phyloP scores from a whole-genome alignment of 1,140 invertebrate species.

The Cotesia vestalis region DNA sequence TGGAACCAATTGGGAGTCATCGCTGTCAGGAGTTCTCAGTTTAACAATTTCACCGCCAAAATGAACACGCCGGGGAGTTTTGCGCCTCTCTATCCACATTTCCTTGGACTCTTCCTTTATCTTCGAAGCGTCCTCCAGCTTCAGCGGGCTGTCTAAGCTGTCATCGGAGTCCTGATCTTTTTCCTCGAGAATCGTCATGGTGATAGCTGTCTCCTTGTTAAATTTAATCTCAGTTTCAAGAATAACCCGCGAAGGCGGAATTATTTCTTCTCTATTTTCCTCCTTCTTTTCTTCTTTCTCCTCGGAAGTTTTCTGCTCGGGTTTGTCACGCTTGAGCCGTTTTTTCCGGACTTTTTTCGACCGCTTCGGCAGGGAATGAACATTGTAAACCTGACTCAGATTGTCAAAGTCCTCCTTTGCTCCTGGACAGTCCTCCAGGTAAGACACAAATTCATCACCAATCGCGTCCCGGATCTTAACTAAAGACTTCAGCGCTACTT shows the following conservation, averaged over 20 bases:
- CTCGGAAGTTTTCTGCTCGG: background rate
- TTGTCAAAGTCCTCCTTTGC: constrained; percentile 73
- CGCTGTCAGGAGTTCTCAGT: constrained; percentile 83
- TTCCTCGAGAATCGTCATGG: constrained; percentile 82
- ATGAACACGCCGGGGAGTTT: constrained; percentile 70
- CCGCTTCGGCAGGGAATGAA: constrained; percentile 53
- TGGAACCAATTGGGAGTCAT: constrained; percentile 57
- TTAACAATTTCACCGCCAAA: constrained; percentile 86
- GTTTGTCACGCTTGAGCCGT: constrained; percentile 5
- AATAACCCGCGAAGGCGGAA: constrained; percentile 69
- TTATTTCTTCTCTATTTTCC: constrained; percentile 32
- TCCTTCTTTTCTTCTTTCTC: constrained; percentile 7
- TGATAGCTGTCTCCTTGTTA: constrained; percentile 78
- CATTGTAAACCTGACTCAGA: constrained; percentile 73
- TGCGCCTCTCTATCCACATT: constrained; percentile 42
- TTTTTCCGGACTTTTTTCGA: constrained; percentile 30
- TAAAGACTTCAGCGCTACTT: constrained; percentile 73
- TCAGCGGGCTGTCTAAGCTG: constrained; percentile 43
- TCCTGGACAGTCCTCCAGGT: constrained; percentile 64
- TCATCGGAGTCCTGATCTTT: constrained; percentile 60
- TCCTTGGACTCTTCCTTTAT: constrained; percentile 42
- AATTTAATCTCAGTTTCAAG: constrained; percentile 84
- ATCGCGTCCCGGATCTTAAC: constrained; percentile 73
- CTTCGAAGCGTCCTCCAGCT: constrained; percentile 49
- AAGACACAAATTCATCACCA: constrained; percentile 72